Evolutionary conservation across 2,797 vertebrate species (phyloP), one percentile per base, ranked within the genome.

Genomic region (Astyanax mexicanus): DNA sequence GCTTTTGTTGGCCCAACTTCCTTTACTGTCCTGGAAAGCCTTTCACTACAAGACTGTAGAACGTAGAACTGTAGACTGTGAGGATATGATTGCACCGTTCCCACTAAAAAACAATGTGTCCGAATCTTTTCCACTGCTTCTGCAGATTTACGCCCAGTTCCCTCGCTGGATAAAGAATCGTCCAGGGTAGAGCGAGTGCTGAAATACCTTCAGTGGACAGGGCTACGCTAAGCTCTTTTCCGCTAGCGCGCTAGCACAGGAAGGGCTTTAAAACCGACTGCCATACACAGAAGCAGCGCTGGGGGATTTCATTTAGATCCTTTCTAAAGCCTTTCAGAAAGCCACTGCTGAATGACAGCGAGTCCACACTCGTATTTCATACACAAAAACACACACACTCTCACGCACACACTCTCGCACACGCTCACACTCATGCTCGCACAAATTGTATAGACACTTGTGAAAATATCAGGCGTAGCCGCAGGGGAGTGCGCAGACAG

Each of bases 261-360:
- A 73, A 64, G 42, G 25, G 51, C 70, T 77, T 76, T 62, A 76
- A 79, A 82, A 71, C 49, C 38, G 70, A 62, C 51, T 49, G 60
- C 27, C 58, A 60, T 38, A 23, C 35, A 55, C 17, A 27, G 66
- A 60, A 44, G 40, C 42, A 57, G 60, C 32, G 65, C 61, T 62
- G 57, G 6, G 65, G n/a, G 44, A 81, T 77, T 82, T 74, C 19
- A 58, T 72, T 74, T 45, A 23, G 61, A 64, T 60, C 23, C 64
- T 75, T 35, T 72, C 29, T 60, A 61, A 57, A 29, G 10, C 57
- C 19, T 60, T 54, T 45, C 27, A 54, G 29, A 61, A 49, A 65
- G 35, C 42, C 49, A 70, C 55, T 77, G 58, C 42, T 57, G 32
- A 69, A 51, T 35, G 65, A 61, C 17, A 25, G 23, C 52, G 58